phyloP scores from a whole-genome alignment of 2,888 invertebrate species.

The Heterodera filipjevi region DNA sequence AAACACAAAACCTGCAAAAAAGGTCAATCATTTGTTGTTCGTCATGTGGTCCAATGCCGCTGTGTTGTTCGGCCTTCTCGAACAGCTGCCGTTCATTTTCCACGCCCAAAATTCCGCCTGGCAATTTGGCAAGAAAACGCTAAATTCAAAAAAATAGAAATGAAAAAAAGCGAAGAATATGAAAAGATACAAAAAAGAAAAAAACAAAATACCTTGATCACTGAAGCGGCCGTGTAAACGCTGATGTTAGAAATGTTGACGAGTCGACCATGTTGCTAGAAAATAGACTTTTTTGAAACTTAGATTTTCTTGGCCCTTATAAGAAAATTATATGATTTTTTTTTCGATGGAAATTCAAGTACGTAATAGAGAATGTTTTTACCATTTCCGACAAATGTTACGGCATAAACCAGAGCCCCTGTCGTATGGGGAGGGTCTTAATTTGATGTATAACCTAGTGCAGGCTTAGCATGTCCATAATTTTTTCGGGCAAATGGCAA shows the following conservation, averaged over 20 bases:
- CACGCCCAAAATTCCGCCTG: conserved; percentile 91
- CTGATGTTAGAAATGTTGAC: conserved; percentile 77
- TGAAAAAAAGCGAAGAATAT: not conserved
- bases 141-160: conserved; percentile 50
- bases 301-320: too few species aligned
- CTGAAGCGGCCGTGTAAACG: conserved; percentile 96
- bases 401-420: too few species aligned
- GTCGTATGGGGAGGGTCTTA: too few species aligned
- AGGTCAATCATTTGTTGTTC: conserved; percentile 79
- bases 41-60: conserved; percentile 70
- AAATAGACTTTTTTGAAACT: conserved; percentile 7
- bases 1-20: conserved; percentile 76
- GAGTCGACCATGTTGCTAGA: conserved; percentile 62
- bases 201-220: conserved; percentile 75
- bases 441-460: too few species aligned
- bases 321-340: too few species aligned
- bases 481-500: too few species aligned
- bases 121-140: conserved; percentile 93
- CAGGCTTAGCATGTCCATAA: too few species aligned
- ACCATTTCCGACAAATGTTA: too few species aligned
- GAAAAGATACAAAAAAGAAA: too few species aligned
- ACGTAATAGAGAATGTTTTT: too few species aligned
- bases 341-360: too few species aligned
- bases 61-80: conserved; percentile 81
- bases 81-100: conserved; percentile 88